Evolutionary conservation across 2,888 invertebrate genomes (phyloP), one percentile per base, ranked within the genome.

Genomic region (Drosophila phalerata): DNA sequence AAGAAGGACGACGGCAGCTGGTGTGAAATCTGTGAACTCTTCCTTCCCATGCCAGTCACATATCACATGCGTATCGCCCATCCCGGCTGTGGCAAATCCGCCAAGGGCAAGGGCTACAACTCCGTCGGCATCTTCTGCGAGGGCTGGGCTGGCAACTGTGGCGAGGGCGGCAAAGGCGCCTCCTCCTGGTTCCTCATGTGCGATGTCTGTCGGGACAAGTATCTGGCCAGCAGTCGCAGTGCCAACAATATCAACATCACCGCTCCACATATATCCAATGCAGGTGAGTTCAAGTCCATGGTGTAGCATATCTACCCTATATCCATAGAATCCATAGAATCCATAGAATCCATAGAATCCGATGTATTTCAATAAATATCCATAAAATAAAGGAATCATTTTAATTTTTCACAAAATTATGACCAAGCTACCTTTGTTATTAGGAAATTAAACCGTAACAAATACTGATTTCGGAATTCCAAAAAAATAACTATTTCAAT

Each of bases 171-270:
- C 28, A 94, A 96, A 34, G 96, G 96, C 75, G 93, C 94, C 43
- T 96, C 96, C 73, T 95, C 97, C 15, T 98, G 98, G 97, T 99
- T 98, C 92, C 94, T 98, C 30, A 95, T 97, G 91, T 99, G 99
- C 93, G 97, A 98, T 90, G 94, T 94, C 47, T 99, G 99, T 90
- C 95, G 98, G 9, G 97, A 97, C 57, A 96, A 96, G 85, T 96
- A 93, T 83, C 85, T 92, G 76, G 80, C 91, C 71, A 87, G 89
- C 51, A 85, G 91, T 79, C 85, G 92, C 89, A 91, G 92, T 73
- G 77, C 93, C 77, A 92, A 92, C 83, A 86, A 91, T 66, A 81
- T 92, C 22, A 92, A 92, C 55, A 89, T 85, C 34, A 91, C 65
- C 38, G 91, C 69, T 40, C 91, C 72, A 75, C 93, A 77, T 88